Conservation (phyloP, 2,888 invertebrate species). For the Dromius quadrimaculatus region DNA sequence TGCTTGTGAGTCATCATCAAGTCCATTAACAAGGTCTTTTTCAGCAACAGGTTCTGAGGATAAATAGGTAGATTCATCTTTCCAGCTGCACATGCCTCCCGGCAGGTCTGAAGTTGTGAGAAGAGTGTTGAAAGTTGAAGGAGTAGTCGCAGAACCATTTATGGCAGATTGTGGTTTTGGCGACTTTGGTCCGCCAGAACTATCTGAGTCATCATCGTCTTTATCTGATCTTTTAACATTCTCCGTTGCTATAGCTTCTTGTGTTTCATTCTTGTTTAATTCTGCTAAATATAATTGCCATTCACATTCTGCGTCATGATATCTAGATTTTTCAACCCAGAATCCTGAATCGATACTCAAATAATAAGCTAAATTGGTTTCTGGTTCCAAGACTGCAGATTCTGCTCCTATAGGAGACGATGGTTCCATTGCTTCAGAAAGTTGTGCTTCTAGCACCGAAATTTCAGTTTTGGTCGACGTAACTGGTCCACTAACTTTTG, state of each 20-base stretch:
- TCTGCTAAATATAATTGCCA: conserved; percentile 71
- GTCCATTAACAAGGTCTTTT: conserved; percentile 22
- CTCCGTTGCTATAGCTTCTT: conserved; percentile 55
- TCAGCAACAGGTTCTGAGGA: conserved; percentile 67
- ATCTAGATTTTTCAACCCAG: conserved; percentile 73
- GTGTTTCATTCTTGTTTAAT: conserved; percentile 62
- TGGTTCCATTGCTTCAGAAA: conserved; percentile 4
- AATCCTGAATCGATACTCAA: conserved; percentile 69
- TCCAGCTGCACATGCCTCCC: conserved; percentile 85
- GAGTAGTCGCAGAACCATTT: conserved; percentile 51
- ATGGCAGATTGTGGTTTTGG: conserved; percentile 57
- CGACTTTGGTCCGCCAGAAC: conserved; percentile 70
- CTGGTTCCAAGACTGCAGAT: conserved; percentile 45
- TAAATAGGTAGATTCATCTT: conserved; percentile 83
- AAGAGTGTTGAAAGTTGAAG: conserved; percentile 69
- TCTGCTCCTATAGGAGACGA: conserved; percentile 5
- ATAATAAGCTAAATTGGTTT: conserved; percentile 57
- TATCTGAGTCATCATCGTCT: conserved; percentile 73
- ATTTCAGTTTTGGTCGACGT: neutral
- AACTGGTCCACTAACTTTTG: neutral
- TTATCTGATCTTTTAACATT: conserved; percentile 67
- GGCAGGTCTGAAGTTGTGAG: conserved; percentile 81
- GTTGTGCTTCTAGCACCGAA: conserved; percentile 50
- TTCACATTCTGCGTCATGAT: conserved; percentile 76
- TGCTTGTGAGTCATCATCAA: conserved; percentile 55